phyloP scores from a whole-genome alignment of 2,888 invertebrate genomes.

The Drosophila melanosoma region DNA sequence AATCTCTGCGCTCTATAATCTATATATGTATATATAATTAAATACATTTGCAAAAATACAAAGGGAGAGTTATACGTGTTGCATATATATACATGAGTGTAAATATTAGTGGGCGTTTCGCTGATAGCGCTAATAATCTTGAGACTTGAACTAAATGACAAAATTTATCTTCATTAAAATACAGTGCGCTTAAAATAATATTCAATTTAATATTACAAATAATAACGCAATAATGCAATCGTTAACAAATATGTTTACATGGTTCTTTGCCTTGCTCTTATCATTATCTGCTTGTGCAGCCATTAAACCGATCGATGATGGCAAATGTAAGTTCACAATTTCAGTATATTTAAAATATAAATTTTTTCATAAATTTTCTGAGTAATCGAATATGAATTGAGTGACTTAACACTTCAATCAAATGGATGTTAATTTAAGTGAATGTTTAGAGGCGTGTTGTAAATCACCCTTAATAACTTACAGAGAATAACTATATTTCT shows the following conservation, averaged over 20 bases:
- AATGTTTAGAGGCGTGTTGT: background rate
- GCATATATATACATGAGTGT: conserved; percentile 21
- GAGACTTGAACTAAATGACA: conserved; percentile 18
- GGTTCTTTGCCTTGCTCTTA: conserved; percentile 49
- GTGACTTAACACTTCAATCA: background rate
- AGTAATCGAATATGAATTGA: background rate
- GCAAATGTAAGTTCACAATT: conserved; percentile 77
- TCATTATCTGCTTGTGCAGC: conserved; percentile 49
- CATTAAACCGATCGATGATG: conserved; percentile 68
- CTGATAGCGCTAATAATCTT: conserved; percentile 36
- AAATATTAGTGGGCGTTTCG: conserved; percentile 47
- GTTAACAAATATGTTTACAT: conserved; percentile 30
- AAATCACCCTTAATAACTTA: background rate
- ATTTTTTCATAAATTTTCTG: background rate
- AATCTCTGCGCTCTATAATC: conserved; percentile 19
- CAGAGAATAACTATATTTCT: background rate
- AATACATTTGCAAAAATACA: background rate
- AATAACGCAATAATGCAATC: conserved; percentile 51
- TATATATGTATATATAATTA: conserved; percentile 2
- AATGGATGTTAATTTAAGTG: background rate
- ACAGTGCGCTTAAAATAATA: conserved; percentile 31
- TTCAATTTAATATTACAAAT: conserved; percentile 2
- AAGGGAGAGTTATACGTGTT: background rate
- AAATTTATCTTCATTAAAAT: conserved; percentile 14
- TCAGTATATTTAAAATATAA: background rate